These are phyloP conservation scores for Diplodus puntazzo DNA, from an alignment of 2,797 vertebrate species.

Conservation along the genomic window DNA sequence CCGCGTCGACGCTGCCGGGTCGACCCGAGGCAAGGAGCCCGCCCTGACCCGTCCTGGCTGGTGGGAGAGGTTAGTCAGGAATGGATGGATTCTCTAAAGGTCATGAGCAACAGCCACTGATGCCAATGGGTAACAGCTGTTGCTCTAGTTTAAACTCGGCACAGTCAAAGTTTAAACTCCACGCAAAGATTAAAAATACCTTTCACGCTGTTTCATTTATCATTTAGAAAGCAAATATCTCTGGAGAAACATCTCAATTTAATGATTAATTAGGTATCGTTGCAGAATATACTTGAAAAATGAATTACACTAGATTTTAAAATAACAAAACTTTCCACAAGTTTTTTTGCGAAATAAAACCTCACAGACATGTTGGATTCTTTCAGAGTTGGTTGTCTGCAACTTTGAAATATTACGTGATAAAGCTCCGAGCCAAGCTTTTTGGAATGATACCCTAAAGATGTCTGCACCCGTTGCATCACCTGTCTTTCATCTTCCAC, in stretches of 20 bases:
- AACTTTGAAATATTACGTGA: slow-evolving; percentile 44
- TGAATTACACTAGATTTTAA: neutral
- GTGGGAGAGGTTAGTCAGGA: slow-evolving; percentile 30
- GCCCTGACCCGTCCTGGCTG: slow-evolving; percentile 14
- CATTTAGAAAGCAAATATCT: neutral
- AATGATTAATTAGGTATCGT: neutral
- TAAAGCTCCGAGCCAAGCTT: slow-evolving; percentile 45
- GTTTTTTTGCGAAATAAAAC: slow-evolving; percentile 35
- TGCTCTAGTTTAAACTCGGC: slow-evolving; percentile 22
- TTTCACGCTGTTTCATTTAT: neutral
- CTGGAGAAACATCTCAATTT: neutral
- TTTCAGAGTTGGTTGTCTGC: slow-evolving; percentile 46
- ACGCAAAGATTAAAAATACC: slow-evolving; percentile 16
- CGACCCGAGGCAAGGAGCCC: slow-evolving; percentile 20
- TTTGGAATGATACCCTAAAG: slow-evolving; percentile 29
- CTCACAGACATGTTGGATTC: slow-evolving; percentile 4
- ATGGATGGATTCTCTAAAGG: slow-evolving; percentile 45
- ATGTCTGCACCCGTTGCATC: slow-evolving; percentile 23
- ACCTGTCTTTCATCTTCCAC: slow-evolving; percentile 52
- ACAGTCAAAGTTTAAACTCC: neutral
- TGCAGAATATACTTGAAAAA: neutral
- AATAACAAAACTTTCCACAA: neutral
- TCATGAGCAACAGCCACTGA: slow-evolving; percentile 38
- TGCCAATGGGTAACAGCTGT: slow-evolving; percentile 61
- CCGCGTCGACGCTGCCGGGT: slow-evolving; percentile 14